Percentiles rank a stretch among this genome's conserved stretches.
Evolutionary conservation across 2,113 vertebrate species (phyloP).

Genomic region (Cygnus buccinator): DNA sequence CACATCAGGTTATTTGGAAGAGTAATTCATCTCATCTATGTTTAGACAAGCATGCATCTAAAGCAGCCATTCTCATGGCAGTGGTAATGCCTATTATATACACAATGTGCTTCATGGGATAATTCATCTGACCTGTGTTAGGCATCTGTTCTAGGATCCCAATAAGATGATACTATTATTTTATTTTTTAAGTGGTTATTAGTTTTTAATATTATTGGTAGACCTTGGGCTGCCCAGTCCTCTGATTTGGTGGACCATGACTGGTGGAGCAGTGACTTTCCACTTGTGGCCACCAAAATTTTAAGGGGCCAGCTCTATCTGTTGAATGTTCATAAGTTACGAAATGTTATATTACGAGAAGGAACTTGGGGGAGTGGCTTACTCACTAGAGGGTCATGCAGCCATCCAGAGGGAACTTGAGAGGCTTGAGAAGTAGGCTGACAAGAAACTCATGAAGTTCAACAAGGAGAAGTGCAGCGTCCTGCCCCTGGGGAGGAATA

Average conservation of each 20-base stretch:
- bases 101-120: not conserved
- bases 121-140: not conserved
- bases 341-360: no score
- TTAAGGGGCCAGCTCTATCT: no score
- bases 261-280: no score
- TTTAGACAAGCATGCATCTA: not conserved
- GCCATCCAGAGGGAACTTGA: no score
- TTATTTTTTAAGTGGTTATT: not conserved
- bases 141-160: not conserved
- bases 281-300: no score
- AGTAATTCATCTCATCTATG: not conserved
- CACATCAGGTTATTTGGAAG: not conserved
- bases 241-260: not conserved
- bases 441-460: no score
- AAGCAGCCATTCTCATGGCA: not conserved
- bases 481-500: no score
- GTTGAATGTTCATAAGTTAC: no score
- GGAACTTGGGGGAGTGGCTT: no score
- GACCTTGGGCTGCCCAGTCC: not conserved
- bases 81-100: not conserved
- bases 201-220: not conserved
- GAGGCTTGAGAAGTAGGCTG: no score
- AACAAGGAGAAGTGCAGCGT: no score
- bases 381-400: no score
- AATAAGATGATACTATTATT: not conserved